Evolutionary conservation across 35 echinoderm and acorn worm species (phyloP), one percentile per base, ranked within the genome.

Genomic region (Patiria miniata): DNA sequence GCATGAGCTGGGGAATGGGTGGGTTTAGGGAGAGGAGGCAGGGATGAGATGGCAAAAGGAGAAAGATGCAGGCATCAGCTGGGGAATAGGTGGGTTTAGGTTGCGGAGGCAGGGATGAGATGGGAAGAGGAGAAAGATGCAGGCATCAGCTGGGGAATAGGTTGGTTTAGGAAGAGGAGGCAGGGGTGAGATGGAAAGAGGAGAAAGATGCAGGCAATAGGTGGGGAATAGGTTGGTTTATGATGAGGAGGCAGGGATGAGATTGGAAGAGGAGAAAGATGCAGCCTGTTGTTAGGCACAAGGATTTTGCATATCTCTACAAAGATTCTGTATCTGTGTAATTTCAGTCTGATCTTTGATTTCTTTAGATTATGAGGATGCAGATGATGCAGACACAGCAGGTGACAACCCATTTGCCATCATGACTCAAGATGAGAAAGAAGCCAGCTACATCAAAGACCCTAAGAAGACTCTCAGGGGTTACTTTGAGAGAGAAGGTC

Each of bases 401-500:
- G 90, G 51, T 32, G 77, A 92, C 38, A 84, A 84, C 82, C 82
- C 82, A 84, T 84, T 65, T 84, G 82, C 82, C 26, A n/a, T 84
- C 52, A 84, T 84, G 82, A 84, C 29, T 26, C 76, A 78, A 78
- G 86, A 93, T 42, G 89, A 93, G 54, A 94, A 91, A 37, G 95
- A 98, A 87, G 91, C 95, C 52, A 50, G 80, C 29, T 93, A 94
- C 61, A 68, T 98, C 33, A 94, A 94, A 68, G 95, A 98, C 79
- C 95, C 95, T 23, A 98, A 98, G 92, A 98, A 98, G 36, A 89
- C 92, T 51, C 86, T 98, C 16, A 79, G 95, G 68, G 95, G 95
- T 5, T 98, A 87, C 89, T 98, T 98, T 91, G 95, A 98, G 77
- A 91, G 95, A 91, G 95, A 98, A 86, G 95, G 95, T 97, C 82